A percentile compares a stretch with the other conserved stretches of the same genome.
These are phyloP conservation scores for Oncorhynchus tshawytscha DNA, from an alignment of 2,113 vertebrate species.

Conservation along the genomic window DNA sequence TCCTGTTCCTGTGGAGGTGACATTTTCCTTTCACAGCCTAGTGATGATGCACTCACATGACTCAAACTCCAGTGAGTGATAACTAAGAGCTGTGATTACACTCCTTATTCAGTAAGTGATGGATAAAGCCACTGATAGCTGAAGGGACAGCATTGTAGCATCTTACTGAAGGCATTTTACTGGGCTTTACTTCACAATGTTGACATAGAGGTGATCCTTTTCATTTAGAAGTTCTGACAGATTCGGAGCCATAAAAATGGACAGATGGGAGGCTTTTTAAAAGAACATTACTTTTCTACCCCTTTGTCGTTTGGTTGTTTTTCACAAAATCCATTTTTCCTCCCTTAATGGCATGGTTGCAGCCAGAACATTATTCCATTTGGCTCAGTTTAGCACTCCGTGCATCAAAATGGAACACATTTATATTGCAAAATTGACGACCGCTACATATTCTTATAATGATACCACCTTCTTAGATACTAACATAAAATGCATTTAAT, in stretches of 20 bases:
- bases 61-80: slow-evolving; percentile 29
- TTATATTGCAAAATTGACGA: neutral
- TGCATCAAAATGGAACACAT: too few species aligned
- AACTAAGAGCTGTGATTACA: slow-evolving; percentile 4
- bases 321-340: too few species aligned
- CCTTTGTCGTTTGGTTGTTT: too few species aligned
- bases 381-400: too few species aligned
- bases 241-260: too few species aligned
- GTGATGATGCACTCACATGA: slow-evolving; percentile 37
- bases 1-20: slow-evolving; percentile 16
- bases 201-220: neutral
- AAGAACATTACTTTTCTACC: neutral
- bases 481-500: neutral
- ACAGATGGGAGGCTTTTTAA: too few species aligned
- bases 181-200: too few species aligned
- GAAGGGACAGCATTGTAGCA: neutral
- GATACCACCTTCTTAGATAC: neutral
- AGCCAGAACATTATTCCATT: too few species aligned
- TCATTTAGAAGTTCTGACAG: too few species aligned
- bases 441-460: neutral
- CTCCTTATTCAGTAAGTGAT: neutral
- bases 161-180: neutral
- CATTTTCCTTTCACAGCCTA: slow-evolving; percentile 34
- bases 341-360: too few species aligned
- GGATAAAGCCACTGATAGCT: neutral